These are phyloP conservation scores for Sporophila hypoxantha DNA, from an alignment of 2,113 vertebrate genomes.

Conservation along the genomic window DNA sequence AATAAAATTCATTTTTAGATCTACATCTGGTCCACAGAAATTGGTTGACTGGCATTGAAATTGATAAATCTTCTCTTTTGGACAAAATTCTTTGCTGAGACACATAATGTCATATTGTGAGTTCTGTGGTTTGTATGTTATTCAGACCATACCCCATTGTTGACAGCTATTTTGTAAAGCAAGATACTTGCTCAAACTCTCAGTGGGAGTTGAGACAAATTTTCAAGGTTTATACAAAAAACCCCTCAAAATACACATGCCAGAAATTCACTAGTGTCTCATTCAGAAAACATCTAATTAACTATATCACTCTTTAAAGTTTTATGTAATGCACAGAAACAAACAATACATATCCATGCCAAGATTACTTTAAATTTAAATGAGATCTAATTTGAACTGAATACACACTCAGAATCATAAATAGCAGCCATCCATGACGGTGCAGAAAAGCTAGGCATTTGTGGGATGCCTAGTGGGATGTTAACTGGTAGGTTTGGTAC, in stretches of 20 bases:
- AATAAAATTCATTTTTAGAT: constrained; percentile 39
- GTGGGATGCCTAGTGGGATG: constrained; percentile 99
- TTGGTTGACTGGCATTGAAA: constrained; percentile 14
- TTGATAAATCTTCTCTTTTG: constrained; percentile 17
- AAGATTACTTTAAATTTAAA: constrained; percentile 84
- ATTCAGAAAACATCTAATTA: constrained; percentile 76
- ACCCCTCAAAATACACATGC: constrained; percentile 59
- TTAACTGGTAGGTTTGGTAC: constrained; percentile 99
- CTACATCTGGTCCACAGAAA: constrained; percentile 52
- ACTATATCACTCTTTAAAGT: constrained; percentile 67
- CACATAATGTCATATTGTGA: neutral
- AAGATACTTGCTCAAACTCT: constrained; percentile 57
- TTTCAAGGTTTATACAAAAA: constrained; percentile 66
- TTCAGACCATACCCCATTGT: constrained; percentile 29
- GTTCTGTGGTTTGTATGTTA: neutral
- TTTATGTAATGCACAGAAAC: constrained; percentile 76
- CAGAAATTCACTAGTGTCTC: constrained; percentile 73
- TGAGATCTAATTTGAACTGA: constrained; percentile 92
- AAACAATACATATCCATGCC: constrained; percentile 91
- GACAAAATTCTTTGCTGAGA: constrained; percentile 27
- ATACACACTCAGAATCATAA: constrained; percentile 99
- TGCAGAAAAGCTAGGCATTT: constrained; percentile 99
- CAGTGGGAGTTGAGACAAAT: constrained; percentile 65
- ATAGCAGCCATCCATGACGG: constrained; percentile 97
- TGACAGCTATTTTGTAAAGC: constrained; percentile 56